phyloP scores from a whole-genome alignment of 1,140 invertebrate species.

The Pseudomyrmex sp. region DNA sequence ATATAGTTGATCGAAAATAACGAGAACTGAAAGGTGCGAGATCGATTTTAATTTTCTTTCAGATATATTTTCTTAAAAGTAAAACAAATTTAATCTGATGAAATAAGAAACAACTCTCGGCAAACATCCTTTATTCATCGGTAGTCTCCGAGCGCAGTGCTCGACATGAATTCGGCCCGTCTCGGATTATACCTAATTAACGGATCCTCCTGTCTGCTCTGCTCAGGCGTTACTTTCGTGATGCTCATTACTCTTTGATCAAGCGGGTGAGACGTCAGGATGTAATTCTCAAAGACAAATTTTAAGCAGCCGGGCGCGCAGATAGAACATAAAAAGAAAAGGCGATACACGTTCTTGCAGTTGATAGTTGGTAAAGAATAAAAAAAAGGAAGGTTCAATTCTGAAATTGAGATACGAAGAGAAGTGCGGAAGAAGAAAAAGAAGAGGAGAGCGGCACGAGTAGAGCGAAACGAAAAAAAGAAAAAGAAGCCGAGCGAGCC shows the following conservation, averaged over 20 bases:
- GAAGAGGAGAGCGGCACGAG: background rate
- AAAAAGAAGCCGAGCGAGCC: slow-evolving; percentile 66
- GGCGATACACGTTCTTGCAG: slow-evolving; percentile 30
- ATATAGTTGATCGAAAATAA: slow-evolving; percentile 20
- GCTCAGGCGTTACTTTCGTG: slow-evolving; percentile 25
- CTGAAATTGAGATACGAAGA: slow-evolving; percentile 15
- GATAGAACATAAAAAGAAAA: slow-evolving; percentile 4
- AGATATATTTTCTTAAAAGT: background rate
- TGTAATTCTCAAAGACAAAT: slow-evolving; percentile 63
- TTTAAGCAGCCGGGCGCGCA: slow-evolving; percentile 36
- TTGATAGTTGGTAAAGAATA: slow-evolving; percentile 22
- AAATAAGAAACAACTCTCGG: background rate
- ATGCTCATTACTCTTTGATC: slow-evolving; percentile 72
- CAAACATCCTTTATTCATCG: slow-evolving; percentile 38
- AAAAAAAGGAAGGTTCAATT: background rate
- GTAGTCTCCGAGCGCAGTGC: slow-evolving; percentile 14
- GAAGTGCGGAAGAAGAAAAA: background rate
- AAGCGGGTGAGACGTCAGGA: slow-evolving; percentile 32
- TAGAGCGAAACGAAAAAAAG: background rate
- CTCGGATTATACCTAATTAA: slow-evolving; percentile 69
- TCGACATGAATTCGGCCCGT: slow-evolving; percentile 38
- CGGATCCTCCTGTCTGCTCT: slow-evolving; percentile 51
- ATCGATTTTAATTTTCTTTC: slow-evolving; percentile 37
- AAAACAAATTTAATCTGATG: background rate
- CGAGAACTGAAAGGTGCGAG: background rate